Evolutionary conservation across 1,140 invertebrate genomes (phyloP), one percentile per base, ranked within the genome.

Genomic region (Drosophila yakuba): DNA sequence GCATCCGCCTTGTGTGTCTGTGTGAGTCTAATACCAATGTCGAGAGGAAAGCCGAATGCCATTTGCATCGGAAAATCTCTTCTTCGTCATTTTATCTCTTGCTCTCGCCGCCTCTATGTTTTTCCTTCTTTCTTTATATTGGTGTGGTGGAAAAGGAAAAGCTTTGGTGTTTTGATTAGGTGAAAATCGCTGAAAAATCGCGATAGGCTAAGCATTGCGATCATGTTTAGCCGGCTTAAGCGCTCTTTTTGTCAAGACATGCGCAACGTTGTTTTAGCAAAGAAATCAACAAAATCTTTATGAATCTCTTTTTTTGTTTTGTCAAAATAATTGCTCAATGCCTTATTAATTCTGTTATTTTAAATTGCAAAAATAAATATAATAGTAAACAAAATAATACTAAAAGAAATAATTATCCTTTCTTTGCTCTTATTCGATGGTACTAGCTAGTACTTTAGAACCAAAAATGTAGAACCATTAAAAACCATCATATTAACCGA

Each of bases 1-100:
- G 77, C 82, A 86, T 80, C 82, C 81, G 80, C 15, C 62, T 41
- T 62, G 17, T 48, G 35, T 35, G 52, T 43, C n/a, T 39, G 10
- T 38, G 58, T 32, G 28, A 6, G 28, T 32, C 6, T 11, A 35
- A 58, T 47, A 47, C 43, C 51, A 38, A n/a, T 23, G 38, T 55
- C 15, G 28, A 20, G 36, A 12, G 50, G 3, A 25, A 36, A 48
- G 20, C 36, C 64, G 64, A 52, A 20, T 14, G 45, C 4, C 35
- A 58, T 32, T 59, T 35, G 45, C 39, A 25, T 20, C 60, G 45
- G 60, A 48, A 62, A 62, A 54, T 52, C 38, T 44, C 64, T 67
- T 60, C 45, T 64, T 64, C 15, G 64, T 55, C 20, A 10, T 17
- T 44, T 17, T 23, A 28, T 60, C 55, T 20, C 51, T 57, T 45